Evolutionary conservation across 2,888 invertebrate species (phyloP).

Genomic region (Hoplodrina ambigua): DNA sequence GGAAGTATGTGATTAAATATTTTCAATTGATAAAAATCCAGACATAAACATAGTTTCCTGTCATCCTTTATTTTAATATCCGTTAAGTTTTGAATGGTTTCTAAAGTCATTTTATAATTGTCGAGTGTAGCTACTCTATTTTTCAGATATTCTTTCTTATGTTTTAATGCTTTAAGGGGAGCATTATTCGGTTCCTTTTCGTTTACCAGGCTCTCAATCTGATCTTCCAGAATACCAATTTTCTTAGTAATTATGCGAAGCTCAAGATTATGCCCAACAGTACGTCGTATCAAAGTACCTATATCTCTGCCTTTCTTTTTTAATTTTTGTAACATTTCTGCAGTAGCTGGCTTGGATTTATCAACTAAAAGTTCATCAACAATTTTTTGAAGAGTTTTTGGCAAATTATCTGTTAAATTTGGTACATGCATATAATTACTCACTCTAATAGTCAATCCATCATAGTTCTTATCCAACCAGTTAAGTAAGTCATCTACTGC

Average conservation of each 20-base stretch:
- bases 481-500: slow-evolving; percentile 76
- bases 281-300: slow-evolving; percentile 77
- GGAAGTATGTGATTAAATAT: slow-evolving; percentile 84
- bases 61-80: slow-evolving; percentile 67
- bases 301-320: slow-evolving; percentile 76
- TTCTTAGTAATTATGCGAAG: slow-evolving; percentile 81
- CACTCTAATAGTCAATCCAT: slow-evolving; percentile 75
- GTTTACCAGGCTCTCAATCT: slow-evolving; percentile 75
- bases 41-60: slow-evolving; percentile 75
- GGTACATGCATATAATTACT: slow-evolving; percentile 77
- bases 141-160: slow-evolving; percentile 81
- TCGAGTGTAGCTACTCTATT: slow-evolving; percentile 77
- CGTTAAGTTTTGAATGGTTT: slow-evolving; percentile 68
- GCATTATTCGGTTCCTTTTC: slow-evolving; percentile 77
- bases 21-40: slow-evolving; percentile 82
- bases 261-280: slow-evolving; percentile 78
- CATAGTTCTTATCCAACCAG: slow-evolving; percentile 84
- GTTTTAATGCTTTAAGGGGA: slow-evolving; percentile 77
- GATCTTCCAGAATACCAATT: slow-evolving; percentile 77
- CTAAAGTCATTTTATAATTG: slow-evolving; percentile 78
- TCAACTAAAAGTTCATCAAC: slow-evolving; percentile 75
- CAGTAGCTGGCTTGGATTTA: slow-evolving; percentile 63
- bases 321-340: slow-evolving; percentile 74
- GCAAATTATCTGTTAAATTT: slow-evolving; percentile 74
- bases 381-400: slow-evolving; percentile 81